A percentile compares a stretch with the other conserved stretches of the same genome.
phyloP scores from a whole-genome alignment of 2,797 vertebrate species.

The Anguilla pacifica region DNA sequence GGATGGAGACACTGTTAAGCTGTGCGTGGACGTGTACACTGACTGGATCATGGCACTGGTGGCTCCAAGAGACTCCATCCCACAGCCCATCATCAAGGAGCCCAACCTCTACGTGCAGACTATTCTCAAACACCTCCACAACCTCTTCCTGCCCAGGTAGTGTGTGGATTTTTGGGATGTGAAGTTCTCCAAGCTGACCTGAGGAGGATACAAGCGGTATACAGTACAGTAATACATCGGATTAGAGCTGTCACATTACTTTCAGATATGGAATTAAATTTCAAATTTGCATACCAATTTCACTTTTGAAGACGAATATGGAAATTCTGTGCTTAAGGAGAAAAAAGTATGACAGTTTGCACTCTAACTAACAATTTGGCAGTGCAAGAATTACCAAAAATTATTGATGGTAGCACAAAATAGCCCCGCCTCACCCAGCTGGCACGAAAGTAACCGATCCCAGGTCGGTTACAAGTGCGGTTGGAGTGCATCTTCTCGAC shows the following conservation, averaged over 20 bases:
- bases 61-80: constrained; percentile 83
- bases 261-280: neutral
- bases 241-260: neutral
- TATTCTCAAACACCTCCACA: constrained; percentile 89
- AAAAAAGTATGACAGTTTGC: neutral
- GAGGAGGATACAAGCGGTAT: neutral
- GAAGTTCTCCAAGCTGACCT: neutral
- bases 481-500: neutral
- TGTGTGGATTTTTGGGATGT: neutral
- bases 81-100: constrained; percentile 86
- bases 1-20: constrained; percentile 89
- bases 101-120: constrained; percentile 89
- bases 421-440: neutral
- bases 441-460: neutral
- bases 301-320: no score
- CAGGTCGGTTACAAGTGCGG: neutral
- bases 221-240: neutral
- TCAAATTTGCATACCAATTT: neutral
- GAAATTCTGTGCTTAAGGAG: no score
- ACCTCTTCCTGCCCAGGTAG: constrained; percentile 91
- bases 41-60: constrained; percentile 93
- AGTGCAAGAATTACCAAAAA: neutral
- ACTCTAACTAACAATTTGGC: no score
- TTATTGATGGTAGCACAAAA: neutral
- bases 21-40: constrained; percentile 91